Base-by-base conservation (phyloP, 2,113 vertebrate genomes). In the Neodon shergylaensis region DNA sequence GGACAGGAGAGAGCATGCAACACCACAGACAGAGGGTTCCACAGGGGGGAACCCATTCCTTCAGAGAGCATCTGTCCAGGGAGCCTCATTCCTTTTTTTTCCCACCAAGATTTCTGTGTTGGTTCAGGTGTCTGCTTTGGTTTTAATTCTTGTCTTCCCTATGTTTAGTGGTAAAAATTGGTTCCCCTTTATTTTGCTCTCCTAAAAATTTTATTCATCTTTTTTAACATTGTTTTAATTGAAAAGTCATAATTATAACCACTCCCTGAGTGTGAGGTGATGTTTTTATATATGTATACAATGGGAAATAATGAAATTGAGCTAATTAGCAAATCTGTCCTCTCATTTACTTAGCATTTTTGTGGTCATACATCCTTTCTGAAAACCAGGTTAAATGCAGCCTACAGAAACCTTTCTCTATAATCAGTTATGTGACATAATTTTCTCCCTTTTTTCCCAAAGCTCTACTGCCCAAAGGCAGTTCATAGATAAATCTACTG, bases 361-460 rank as follows among this genome's bases (percentile, higher is more conserved):
- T 65, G n/a, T 66, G 58, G 3, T 47, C 28, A 91, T 44, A 47
- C 14, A 39, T 9, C 21, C 8, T 33, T 70, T 94, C 22, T 86
- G 63, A 92, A 96, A 96, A 70, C 24, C 17, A 92, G 47, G 21
- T 54, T 95, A 96, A 84, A 7, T 88, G 54, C 76, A 47, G 36
- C 63, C 68, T 88, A 44, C 91, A 52, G 58, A 97, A 96, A 49
- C 42, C 36, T 88, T 65, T 6, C 44, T 19, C 36, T 72, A 31
- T 24, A 65, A 58, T 88, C 14, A 72, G 54, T 73, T 70, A 47
- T 36, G 39, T 66, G 26, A 94, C 36, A 42, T 81, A 74, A 87
- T 12, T 92, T 82, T 28, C 77, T 93, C 81, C 78, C 11, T 52
- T 49, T 52, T 73, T 26, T 73, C 6, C 61, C 68, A 42, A 76